These are phyloP conservation scores for Sarcophaga variegata DNA, from an alignment of 2,888 invertebrate genomes.

Conservation along the genomic window DNA sequence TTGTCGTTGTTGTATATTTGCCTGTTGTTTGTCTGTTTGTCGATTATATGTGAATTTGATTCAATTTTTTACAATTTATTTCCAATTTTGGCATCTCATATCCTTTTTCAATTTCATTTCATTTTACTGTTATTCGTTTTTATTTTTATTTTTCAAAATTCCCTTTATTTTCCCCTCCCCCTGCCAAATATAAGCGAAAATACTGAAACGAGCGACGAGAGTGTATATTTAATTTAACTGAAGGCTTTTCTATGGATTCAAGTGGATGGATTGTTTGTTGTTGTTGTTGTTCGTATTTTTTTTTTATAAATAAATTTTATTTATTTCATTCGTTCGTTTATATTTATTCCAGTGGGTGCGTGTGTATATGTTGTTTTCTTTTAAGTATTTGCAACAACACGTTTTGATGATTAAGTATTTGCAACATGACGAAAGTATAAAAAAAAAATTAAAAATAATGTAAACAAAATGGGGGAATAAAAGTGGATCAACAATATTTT, in stretches of 20 bases:
- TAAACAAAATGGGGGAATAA: neutral
- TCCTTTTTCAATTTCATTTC: conserved; percentile 58
- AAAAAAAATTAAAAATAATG: neutral
- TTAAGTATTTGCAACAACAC: conserved; percentile 60
- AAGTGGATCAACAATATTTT: neutral
- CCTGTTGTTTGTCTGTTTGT: conserved; percentile 76
- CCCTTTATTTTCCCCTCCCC: neutral
- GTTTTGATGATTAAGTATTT: conserved; percentile 62
- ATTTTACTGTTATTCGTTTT: neutral
- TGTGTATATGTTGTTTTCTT: conserved; percentile 5
- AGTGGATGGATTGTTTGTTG: conserved; percentile 35
- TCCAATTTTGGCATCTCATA: conserved; percentile 74
- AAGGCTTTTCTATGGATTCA: conserved; percentile 51
- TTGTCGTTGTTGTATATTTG: conserved; percentile 49
- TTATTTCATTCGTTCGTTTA: conserved; percentile 33
- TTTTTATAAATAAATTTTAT: conserved; percentile 38
- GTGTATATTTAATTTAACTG: conserved; percentile 55
- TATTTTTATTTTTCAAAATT: neutral
- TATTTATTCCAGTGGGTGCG: no score
- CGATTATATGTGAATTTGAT: conserved; percentile 77
- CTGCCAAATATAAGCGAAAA: no score
- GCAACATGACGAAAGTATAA: neutral
- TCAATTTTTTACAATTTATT: conserved; percentile 80
- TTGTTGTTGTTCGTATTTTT: conserved; percentile 21
- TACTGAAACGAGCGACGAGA: no score